Conservation (phyloP, 1,140 invertebrate genomes). For the Ceratoteleas bidentatus region DNA sequence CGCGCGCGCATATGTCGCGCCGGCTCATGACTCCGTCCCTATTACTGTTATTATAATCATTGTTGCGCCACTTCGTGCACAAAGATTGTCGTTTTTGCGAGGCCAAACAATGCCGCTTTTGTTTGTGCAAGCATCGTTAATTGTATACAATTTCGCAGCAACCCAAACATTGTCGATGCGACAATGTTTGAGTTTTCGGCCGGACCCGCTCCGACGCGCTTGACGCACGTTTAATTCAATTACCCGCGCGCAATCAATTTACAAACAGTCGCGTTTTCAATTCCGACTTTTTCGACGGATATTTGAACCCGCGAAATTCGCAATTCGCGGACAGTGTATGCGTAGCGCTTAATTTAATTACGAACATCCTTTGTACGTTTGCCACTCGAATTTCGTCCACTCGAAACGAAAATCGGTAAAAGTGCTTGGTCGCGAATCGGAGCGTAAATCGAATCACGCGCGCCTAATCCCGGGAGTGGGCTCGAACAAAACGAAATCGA, state of each 20-base stretch:
- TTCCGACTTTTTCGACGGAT: too few relatives aligned
- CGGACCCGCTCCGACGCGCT: neutral
- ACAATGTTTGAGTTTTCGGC: conserved; percentile 16
- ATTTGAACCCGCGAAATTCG: too few relatives aligned
- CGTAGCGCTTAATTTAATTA: too few relatives aligned
- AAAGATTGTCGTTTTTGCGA: conserved; percentile 50
- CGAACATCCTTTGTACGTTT: too few relatives aligned
- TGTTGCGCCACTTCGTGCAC: conserved; percentile 44
- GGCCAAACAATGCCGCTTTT: conserved; percentile 51
- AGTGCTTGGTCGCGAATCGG: too few relatives aligned
- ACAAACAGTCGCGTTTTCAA: too few relatives aligned
- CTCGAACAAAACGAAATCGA: neutral
- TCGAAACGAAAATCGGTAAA: too few relatives aligned
- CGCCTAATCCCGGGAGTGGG: too few relatives aligned
- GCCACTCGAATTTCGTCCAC: too few relatives aligned
- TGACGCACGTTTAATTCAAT: conserved; percentile 45
- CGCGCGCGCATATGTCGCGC: conserved; percentile 48
- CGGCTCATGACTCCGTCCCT: conserved; percentile 21
- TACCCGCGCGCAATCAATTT: conserved; percentile 24
- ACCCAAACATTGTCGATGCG: conserved; percentile 44
- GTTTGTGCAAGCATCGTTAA: conserved; percentile 61
- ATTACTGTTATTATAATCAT: conserved; percentile 62
- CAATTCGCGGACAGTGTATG: too few relatives aligned
- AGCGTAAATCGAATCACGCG: too few relatives aligned
- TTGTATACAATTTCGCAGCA: conserved; percentile 60